phyloP scores from a whole-genome alignment of 2,113 vertebrate genomes.

The Corythornis madagascariensis region DNA sequence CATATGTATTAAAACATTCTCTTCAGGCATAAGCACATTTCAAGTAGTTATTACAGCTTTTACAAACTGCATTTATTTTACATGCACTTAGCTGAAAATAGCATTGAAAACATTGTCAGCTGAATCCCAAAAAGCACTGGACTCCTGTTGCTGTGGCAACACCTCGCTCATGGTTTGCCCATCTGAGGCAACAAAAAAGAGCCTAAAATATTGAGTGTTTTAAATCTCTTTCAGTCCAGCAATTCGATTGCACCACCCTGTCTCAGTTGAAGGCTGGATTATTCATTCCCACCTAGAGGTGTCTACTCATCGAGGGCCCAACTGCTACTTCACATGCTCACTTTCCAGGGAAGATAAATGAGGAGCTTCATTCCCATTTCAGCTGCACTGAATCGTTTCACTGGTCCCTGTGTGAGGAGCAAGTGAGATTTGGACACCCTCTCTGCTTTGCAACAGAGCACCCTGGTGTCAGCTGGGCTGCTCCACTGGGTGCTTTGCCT shows the following conservation, averaged over 20 bases:
- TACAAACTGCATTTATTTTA: slow-evolving; percentile 58
- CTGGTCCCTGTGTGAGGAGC: background rate
- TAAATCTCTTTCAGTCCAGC: background rate
- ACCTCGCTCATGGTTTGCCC: background rate
- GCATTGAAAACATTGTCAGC: slow-evolving; percentile 47
- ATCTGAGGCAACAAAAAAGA: background rate
- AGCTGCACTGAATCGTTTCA: background rate
- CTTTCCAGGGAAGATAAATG: background rate
- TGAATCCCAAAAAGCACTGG: background rate
- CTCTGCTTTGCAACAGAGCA: background rate
- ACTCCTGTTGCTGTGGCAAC: slow-evolving; percentile 60
- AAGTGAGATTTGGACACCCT: background rate
- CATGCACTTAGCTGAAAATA: slow-evolving; percentile 57
- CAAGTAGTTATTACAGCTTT: slow-evolving; percentile 51
- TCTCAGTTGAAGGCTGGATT: background rate
- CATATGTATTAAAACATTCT: background rate
- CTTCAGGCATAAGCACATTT: background rate
- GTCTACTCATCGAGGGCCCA: background rate
- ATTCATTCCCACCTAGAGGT: background rate
- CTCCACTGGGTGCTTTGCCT: background rate
- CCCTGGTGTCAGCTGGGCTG: background rate
- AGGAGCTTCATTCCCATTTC: background rate
- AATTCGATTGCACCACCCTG: background rate
- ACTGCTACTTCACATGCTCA: background rate
- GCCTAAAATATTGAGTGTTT: background rate